Conservation (phyloP, 1,140 invertebrate species). For the Cotesia vestalis region DNA sequence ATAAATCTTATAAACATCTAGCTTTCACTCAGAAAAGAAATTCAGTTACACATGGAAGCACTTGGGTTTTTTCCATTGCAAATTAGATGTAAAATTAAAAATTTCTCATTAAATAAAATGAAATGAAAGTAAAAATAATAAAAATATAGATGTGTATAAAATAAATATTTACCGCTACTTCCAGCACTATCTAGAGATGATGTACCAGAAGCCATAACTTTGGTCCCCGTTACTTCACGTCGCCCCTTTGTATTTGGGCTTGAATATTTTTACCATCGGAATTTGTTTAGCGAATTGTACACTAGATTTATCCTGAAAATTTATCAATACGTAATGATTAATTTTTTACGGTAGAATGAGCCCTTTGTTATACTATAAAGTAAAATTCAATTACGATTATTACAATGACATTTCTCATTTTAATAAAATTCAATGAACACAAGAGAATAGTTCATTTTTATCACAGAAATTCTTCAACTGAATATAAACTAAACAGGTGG, state of each 20-base stretch:
- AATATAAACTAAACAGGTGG: too few species aligned
- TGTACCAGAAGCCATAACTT: constrained; percentile 66
- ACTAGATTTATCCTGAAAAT: constrained; percentile 56
- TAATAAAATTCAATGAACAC: background rate
- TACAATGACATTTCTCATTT: constrained; percentile 55
- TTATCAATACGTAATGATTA: constrained; percentile 47
- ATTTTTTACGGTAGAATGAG: constrained; percentile 58
- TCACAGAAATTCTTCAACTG: too few species aligned
- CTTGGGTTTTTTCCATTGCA: constrained; percentile 48
- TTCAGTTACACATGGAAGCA: constrained; percentile 56
- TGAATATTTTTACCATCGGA: constrained; percentile 31
- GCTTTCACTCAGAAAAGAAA: constrained; percentile 65
- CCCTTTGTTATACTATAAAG: constrained; percentile 57
- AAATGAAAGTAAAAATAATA: constrained; percentile 15
- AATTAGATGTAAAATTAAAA: constrained; percentile 36
- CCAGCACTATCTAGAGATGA: constrained; percentile 66
- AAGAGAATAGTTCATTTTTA: background rate
- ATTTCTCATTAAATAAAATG: constrained; percentile 20
- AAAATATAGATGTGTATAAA: constrained; percentile 27
- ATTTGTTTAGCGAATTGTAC: constrained; percentile 49
- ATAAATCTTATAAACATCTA: constrained; percentile 25
- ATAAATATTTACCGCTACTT: constrained; percentile 61
- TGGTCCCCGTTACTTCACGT: constrained; percentile 33
- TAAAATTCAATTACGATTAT: constrained; percentile 36
- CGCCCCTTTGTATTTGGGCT: constrained; percentile 38